Evolutionary conservation across 92 coral and sea anemone genomes (phyloP), one percentile per base, ranked within the genome.

Genomic region (Epizoanthus scotinus): DNA sequence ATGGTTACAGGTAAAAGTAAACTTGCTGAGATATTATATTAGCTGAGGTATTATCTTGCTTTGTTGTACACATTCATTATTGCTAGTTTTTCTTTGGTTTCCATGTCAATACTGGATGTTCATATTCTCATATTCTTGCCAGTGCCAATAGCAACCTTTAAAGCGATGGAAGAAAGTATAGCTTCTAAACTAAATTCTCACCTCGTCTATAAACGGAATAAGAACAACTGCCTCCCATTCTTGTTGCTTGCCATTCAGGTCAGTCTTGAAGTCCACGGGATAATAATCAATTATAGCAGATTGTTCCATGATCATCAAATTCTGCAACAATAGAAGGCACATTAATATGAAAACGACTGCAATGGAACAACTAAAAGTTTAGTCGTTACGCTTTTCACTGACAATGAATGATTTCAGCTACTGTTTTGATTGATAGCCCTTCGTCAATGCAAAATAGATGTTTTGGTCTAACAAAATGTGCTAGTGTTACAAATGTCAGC

Each of bases 171-270:
- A 36, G 18, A 72, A 61, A 18, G 15, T 52, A 1, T 9, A 14
- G 21, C 28, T 17, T 27, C 22, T 9, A 9, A 20, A 27, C 4
- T 17, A 28, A 47, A 1, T 3, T 26, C 91, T 56, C 31, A 95
- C 99, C 98, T 95, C 95, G 52, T 95, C 97, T 34, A 95, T 93
- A 74, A 95, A 95, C 10, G 99, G 98, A 53, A 95, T 95, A 8
- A 95, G 86, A 26, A 95, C 99, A 40, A 95, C 99, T 56, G 99
- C 99, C 79, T 95, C 99, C 99, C 99, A 95, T 34, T 95, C 99
- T 26, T 95, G 99, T 63, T 90, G 97, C 75, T 95, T 95, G 10
- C 99, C 99, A 87, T 95, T 95, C 66, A 95, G 86, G 58, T 95
- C 99, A 47, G 99, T 95, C 77, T 89, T 85, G 84, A 95, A 95